Base-by-base conservation (phyloP, 1,140 invertebrate genomes). In the Bilobella aurantiaca region DNA sequence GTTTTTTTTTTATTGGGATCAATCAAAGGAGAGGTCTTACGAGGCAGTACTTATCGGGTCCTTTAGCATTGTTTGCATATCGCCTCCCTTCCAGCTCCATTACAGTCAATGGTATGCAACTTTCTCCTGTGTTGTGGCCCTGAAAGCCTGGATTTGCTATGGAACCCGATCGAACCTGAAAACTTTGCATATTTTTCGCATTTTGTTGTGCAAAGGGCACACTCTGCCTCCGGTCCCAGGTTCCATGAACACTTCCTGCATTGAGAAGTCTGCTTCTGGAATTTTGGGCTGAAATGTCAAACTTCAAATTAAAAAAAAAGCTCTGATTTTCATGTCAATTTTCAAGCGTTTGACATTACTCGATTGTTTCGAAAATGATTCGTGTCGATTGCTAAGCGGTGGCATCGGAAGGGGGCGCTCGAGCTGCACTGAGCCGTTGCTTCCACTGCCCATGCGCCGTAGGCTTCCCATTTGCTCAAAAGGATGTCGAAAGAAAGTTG, bases 381-480 rank as follows among this genome's bases (percentile, higher is more conserved):
- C n/a, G n/a, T n/a, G n/a, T n/a, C n/a, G n/a, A n/a, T n/a, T n/a
- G n/a, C n/a, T n/a, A n/a, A n/a, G n/a, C n/a, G n/a, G n/a, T n/a
- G n/a, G n/a, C n/a, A n/a, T n/a, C n/a, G n/a, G n/a, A n/a, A n/a
- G n/a, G n/a, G n/a, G n/a, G n/a, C n/a, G n/a, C n/a, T n/a, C n/a
- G n/a, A n/a, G n/a, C n/a, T n/a, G n/a, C n/a, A n/a, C n/a, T n/a
- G n/a, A n/a, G n/a, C n/a, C n/a, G n/a, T n/a, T n/a, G n/a, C n/a
- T n/a, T n/a, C n/a, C n/a, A n/a, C n/a, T n/a, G n/a, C n/a, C 42
- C 34, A 69, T 63, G 64, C 79, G 71, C 64, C 77, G 79, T 21
- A 81, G 74, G 69, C 78, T 81, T 3, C 78, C 80, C 69, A 81
- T 75, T 34, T 80, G 79, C 71, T 78, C 76, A 34, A 73, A 74